These are phyloP conservation scores for Aricia artaxerxes DNA, from an alignment of 2,888 invertebrate genomes.

Conservation along the genomic window DNA sequence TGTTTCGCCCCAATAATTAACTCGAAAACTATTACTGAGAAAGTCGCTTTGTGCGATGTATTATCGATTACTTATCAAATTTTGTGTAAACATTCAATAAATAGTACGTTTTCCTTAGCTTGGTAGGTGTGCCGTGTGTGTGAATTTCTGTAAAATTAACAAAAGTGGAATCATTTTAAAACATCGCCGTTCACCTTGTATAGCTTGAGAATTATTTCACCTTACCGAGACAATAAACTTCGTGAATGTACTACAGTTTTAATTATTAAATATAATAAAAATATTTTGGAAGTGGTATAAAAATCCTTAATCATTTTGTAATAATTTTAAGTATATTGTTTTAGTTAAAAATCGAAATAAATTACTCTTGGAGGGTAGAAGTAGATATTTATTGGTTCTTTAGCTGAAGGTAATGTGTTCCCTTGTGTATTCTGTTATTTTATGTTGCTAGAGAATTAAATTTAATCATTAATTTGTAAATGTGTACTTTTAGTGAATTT, in stretches of 20 bases:
- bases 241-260: background rate
- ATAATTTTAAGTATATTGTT: background rate
- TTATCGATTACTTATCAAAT: background rate
- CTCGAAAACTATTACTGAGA: slow-evolving; percentile 30
- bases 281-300: background rate
- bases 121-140: slow-evolving; percentile 39
- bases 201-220: background rate
- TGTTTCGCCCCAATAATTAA: slow-evolving; percentile 50
- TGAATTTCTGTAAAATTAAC: background rate
- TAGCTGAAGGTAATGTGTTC: background rate
- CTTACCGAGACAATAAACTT: background rate
- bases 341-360: background rate
- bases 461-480: too few species aligned
- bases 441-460: background rate
- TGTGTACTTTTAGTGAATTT: too few species aligned
- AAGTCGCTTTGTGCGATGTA: background rate
- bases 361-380: slow-evolving; percentile 6
- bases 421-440: background rate
- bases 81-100: slow-evolving; percentile 7
- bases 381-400: background rate
- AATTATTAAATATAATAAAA: background rate
- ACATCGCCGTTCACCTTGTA: slow-evolving; percentile 9
- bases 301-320: background rate
- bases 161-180: background rate
- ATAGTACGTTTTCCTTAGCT: slow-evolving; percentile 36